Conservation (phyloP, 2,797 vertebrate species). For the Echeneis naucrates region DNA sequence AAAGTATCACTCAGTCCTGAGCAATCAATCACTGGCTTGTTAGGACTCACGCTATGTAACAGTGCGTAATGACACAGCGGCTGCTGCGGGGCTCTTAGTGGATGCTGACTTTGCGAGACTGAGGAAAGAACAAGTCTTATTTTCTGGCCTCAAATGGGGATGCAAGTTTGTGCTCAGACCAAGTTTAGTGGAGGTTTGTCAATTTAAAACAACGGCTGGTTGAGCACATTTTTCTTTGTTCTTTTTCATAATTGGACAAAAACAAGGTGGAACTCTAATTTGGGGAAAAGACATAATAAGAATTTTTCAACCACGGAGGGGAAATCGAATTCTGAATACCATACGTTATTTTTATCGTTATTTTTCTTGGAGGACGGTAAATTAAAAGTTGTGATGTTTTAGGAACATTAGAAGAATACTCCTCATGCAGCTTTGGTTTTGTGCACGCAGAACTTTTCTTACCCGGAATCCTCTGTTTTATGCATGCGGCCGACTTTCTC, state of each 20-base stretch:
- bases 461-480: background rate
- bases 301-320: background rate
- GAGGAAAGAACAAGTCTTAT: conserved; percentile 11
- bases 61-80: conserved; percentile 56
- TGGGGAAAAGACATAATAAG: background rate
- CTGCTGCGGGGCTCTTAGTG: conserved; percentile 53
- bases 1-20: conserved; percentile 26
- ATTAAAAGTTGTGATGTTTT: background rate
- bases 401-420: background rate
- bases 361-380: background rate
- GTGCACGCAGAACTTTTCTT: too few species aligned
- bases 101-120: conserved; percentile 59
- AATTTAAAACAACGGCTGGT: background rate
- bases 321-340: background rate
- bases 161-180: conserved; percentile 34
- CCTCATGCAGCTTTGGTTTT: background rate
- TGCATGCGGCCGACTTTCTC: background rate
- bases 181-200: conserved; percentile 13
- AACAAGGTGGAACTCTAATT: background rate
- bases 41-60: conserved; percentile 54
- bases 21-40: conserved; percentile 60
- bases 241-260: background rate
- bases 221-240: background rate
- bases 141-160: conserved; percentile 34
- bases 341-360: background rate